Evolutionary conservation across 2,113 vertebrate genomes (phyloP), one percentile per base, ranked within the genome.

Genomic region (Colaptes auratus): DNA sequence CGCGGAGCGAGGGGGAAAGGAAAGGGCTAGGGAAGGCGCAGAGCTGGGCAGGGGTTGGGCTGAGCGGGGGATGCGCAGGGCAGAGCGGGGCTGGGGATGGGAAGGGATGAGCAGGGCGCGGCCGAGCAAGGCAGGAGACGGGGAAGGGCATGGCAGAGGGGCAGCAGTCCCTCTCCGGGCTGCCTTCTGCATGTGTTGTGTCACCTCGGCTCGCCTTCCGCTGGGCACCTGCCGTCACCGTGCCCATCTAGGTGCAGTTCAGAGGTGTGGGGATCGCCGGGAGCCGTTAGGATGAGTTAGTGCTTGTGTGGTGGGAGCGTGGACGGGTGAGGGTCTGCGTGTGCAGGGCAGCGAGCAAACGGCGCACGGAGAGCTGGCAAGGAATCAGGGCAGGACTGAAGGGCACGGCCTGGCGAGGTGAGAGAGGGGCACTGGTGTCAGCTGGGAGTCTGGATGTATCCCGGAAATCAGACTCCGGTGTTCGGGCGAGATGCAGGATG

Each of bases 11-110:
- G 44, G 44, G 44, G 44, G 7, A 46, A 46, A 15, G 48, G 20
- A 23, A 23, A 21, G 46, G 48, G 48, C 23, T 24, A 28, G 46
- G 13, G 61, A 7, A 6, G 50, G 71, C 33, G 31, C 97, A 7
- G 98, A 98, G 92, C 97, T 97, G n/a, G 97, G 98, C 35, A 97
- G 83, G 86, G 98, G 96, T n/a, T 98, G 48, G 98, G 98, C 96
- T 97, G 98, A 77, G 97, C 97, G 8, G 97, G 98, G 48, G 97
- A 14, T 7, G 67, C 24, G 56, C 35, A 5, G 36, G 9, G 98
- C 98, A 79, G 82, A 42, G 56, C 25, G 3, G 4, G 58, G 35
- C 13, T 24, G 98, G 98, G 6, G 98, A 97, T 81, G 95, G 96
- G 96, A 55, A 20, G 61, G 98, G 77, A 97, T 98, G 96, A 98